Conservation (phyloP, 30 jellyfish, hydroid and myxozoan genomes). For the Chironex yamaguchii region DNA sequence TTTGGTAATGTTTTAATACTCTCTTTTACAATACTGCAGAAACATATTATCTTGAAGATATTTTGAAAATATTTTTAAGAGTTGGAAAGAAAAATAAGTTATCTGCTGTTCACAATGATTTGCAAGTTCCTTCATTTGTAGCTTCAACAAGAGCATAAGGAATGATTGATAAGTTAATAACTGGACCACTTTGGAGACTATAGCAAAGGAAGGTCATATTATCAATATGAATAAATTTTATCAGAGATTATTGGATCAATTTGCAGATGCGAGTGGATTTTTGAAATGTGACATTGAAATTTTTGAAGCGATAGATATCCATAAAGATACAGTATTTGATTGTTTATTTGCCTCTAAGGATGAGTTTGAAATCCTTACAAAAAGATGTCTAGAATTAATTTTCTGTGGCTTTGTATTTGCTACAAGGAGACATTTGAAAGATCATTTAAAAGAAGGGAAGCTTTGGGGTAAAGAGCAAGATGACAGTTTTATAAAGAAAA, state of each 20-base stretch:
- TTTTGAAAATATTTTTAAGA: constrained; percentile 8
- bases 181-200: constrained; percentile 50
- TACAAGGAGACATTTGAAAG: background rate
- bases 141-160: too few species aligned
- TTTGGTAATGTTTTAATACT: constrained; percentile 45
- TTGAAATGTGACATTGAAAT: background rate
- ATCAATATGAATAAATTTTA: constrained; percentile 1
- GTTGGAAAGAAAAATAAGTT: background rate
- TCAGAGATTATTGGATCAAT: constrained; percentile 14
- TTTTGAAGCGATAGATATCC: background rate
- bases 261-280: constrained; percentile 28
- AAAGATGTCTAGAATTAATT: constrained; percentile 18
- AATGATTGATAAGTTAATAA: constrained; percentile 7
- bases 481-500: background rate
- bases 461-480: background rate
- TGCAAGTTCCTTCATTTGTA: background rate
- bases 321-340: background rate
- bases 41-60: background rate
- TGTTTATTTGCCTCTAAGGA: background rate
- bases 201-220: constrained; percentile 16
- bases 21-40: constrained; percentile 22
- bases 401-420: constrained; percentile 4
- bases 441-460: background rate
- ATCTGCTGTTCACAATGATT: constrained; percentile 25
- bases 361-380: constrained; percentile 1